phyloP scores from a whole-genome alignment of 2,113 vertebrate genomes.

The Colistium nudipinnis region DNA sequence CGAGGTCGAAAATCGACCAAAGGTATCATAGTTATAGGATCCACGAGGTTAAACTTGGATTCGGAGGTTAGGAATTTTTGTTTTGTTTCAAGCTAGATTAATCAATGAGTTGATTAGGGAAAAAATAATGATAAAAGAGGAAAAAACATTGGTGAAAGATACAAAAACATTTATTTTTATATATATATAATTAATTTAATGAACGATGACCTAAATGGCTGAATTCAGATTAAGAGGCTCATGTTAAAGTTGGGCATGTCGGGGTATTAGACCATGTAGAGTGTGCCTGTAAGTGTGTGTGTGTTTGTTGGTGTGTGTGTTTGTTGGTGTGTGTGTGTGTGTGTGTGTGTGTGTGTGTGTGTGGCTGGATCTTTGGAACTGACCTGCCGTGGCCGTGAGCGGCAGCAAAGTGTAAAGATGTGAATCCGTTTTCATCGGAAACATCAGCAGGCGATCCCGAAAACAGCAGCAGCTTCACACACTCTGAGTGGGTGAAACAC shows the following conservation, averaged over 20 bases:
- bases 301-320: neutral
- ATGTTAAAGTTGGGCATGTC: neutral
- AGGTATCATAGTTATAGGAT: too few species aligned
- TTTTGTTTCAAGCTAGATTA: neutral
- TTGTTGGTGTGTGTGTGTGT: too few species aligned
- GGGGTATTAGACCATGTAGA: neutral
- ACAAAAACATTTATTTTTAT: too few species aligned
- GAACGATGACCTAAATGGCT: too few species aligned
- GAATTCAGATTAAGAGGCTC: too few species aligned
- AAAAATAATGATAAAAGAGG: too few species aligned
- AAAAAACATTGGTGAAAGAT: too few species aligned
- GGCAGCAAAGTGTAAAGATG: conserved; percentile 91
- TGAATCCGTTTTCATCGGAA: conserved; percentile 91
- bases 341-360: neutral
- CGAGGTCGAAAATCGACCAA: too few species aligned
- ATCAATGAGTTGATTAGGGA: too few species aligned
- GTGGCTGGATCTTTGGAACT: neutral
- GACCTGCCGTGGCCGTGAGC: conserved; percentile 90
- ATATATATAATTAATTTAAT: too few species aligned
- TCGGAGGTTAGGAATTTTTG: neutral
- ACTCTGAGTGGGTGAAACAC: conserved; percentile 86
- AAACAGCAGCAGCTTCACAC: conserved; percentile 95
- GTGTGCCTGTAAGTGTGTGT: neutral
- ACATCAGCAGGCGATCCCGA: conserved; percentile 87
- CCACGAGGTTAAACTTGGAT: neutral